Evolutionary conservation across 53 echinoderm and acorn worm species (phyloP).

Genomic region (Henricia sp.): DNA sequence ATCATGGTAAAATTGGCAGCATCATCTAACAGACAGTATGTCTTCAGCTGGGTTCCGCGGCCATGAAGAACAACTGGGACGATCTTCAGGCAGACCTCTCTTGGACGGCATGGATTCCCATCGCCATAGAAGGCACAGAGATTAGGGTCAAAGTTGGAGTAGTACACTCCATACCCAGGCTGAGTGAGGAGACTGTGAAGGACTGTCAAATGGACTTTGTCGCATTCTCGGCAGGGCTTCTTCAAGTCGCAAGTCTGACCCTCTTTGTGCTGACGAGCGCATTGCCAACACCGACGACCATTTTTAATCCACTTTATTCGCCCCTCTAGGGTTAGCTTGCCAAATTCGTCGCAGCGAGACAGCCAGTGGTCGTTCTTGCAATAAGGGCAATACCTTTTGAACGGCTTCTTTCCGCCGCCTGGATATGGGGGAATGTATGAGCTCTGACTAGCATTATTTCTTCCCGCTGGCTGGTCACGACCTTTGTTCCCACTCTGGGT

Average conservation of each 20-base stretch:
- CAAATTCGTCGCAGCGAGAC: slow-evolving; percentile 8
- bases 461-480: not conserved
- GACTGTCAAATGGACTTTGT: not conserved
- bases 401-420: slow-evolving; percentile 20
- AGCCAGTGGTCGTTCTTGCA: slow-evolving; percentile 31
- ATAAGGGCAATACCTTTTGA: slow-evolving; percentile 4
- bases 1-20: slow-evolving; percentile 20
- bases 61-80: not conserved
- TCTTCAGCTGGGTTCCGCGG: not conserved
- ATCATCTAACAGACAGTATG: slow-evolving; percentile 30
- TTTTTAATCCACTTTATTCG: slow-evolving; percentile 15
- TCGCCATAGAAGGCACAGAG: slow-evolving; percentile 18
- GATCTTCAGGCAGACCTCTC: not conserved
- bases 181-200: not conserved
- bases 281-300: slow-evolving; percentile 21
- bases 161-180: slow-evolving; percentile 4
- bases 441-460: not conserved
- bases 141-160: not conserved
- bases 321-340: slow-evolving; percentile 10
- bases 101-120: not conserved
- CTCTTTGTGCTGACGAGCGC: slow-evolving; percentile 24
- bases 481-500: slow-evolving; percentile 2
- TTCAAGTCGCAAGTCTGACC: not conserved
- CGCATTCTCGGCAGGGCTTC: slow-evolving; percentile 1
- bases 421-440: not conserved